Evolutionary conservation across 2,797 vertebrate species (phyloP).

Genomic region (Gymnopithys bicolor): DNA sequence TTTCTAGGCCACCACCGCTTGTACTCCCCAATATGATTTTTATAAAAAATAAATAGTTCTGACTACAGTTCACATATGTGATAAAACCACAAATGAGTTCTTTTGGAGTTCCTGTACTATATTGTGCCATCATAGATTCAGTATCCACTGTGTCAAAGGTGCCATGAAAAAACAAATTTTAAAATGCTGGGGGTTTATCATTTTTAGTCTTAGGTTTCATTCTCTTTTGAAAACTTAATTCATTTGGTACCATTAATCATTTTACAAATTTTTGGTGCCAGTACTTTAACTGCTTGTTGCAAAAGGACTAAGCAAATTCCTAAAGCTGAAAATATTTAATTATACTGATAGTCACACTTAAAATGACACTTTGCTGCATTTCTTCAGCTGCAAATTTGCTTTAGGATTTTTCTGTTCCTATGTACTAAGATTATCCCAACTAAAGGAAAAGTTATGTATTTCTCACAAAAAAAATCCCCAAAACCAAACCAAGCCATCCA

Average conservation of each 20-base stretch:
- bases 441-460: not conserved
- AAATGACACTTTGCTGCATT: not conserved
- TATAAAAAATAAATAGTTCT: not conserved
- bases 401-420: not conserved
- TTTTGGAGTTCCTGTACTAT: not conserved
- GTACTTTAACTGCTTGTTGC: not conserved
- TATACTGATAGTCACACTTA: not conserved
- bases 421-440: not conserved
- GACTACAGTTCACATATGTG: not conserved
- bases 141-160: not conserved
- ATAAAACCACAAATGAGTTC: not conserved
- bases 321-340: not conserved
- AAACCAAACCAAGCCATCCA: not conserved
- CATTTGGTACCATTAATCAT: not conserved
- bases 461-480: not conserved
- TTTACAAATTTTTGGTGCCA: not conserved
- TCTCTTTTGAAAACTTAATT: not conserved
- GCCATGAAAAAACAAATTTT: not conserved
- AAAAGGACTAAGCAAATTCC: not conserved
- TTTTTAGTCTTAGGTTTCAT: not conserved
- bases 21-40: not conserved
- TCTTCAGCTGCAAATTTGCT: not conserved
- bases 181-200: not conserved
- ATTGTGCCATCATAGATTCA: not conserved
- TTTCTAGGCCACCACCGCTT: not conserved